Evolutionary conservation across 2,797 vertebrate species (phyloP), one percentile per base, ranked within the genome.

Genomic region (Karalla daura): DNA sequence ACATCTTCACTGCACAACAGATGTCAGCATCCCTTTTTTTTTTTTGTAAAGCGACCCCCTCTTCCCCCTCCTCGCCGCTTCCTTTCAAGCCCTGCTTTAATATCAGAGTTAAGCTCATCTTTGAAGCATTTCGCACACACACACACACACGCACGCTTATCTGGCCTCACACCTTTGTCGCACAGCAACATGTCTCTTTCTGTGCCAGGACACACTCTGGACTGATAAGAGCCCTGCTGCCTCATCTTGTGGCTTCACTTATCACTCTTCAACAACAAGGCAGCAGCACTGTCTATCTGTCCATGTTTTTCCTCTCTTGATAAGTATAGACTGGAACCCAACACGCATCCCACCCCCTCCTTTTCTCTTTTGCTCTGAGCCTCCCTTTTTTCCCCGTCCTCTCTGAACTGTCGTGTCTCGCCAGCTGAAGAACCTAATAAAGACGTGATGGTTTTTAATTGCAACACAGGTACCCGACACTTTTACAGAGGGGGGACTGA

Each of bases 181-280:
- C 76, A 56, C 79, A 69, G 85, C 82, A 86, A 86, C 81, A 72
- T 84, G 75, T 32, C 77, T 85, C 67, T 64, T 74, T 76, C 70
- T 54, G 66, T 76, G 73, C 76, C 84, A 78, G 81, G 71, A 85
- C 53, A 58, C 77, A 67, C 76, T 76, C 63, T 55, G 73, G 63
- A 53, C 82, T 68, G 91, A 92, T 92, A 91, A 89, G 71, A 51
- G 54, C 74, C 83, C 80, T 64, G 18, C 74, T 64, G 74, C 47
- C 74, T 81, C 79, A 62, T 86, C 76, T 63, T 70, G 62, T 58
- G 80, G 61, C 78, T 85, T 78, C 65, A 84, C 86, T 92, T 88
- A 91, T 91, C 89, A 76, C 76, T 79, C 53, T 71, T 39, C 24
- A 77, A 80, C 89, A 88, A 89, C 86, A 86, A 84, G 84, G 83